These are phyloP conservation scores for Megalonaias nervosa DNA, from an alignment of 1,140 invertebrate genomes.

Conservation along the genomic window DNA sequence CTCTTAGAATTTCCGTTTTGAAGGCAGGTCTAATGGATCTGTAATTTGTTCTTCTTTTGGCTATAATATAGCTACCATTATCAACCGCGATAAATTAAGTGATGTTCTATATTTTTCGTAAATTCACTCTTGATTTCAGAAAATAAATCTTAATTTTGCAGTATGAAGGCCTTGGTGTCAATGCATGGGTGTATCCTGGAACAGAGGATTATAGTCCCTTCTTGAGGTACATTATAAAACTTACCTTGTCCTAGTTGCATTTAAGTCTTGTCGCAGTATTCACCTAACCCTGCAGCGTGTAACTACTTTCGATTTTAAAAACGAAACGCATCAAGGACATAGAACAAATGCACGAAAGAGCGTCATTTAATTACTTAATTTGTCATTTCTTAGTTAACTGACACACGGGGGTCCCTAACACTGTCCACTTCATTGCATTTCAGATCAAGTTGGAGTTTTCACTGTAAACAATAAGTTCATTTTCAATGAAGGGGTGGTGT, in stretches of 20 bases:
- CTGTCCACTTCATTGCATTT: neutral
- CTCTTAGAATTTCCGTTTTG: no score
- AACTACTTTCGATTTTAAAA: no score
- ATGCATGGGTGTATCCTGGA: constrained; percentile 59
- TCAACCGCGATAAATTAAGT: no score
- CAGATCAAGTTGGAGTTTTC: neutral
- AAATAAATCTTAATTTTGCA: constrained; percentile 23
- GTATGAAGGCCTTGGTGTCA: constrained; percentile 59
- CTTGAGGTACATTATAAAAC: constrained; percentile 76
- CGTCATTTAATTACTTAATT: no score
- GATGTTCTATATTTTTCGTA: no score
- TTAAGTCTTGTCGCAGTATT: constrained; percentile 50
- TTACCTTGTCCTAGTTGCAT: constrained; percentile 76
- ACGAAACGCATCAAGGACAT: neutral
- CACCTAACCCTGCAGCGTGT: neutral
- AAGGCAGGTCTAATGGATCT: no score
- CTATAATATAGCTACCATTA: no score
- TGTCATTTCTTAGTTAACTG: no score
- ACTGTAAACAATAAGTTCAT: neutral
- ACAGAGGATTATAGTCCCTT: constrained; percentile 39
- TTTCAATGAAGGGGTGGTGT: no score
- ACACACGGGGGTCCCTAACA: neutral
- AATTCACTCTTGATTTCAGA: no score
- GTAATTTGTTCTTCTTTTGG: no score
- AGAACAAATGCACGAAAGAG: neutral